A percentile compares a stretch with the other conserved stretches of the same genome.
These are phyloP conservation scores for Eurypyga helias DNA, from an alignment of 2,113 vertebrate species.

Conservation along the genomic window DNA sequence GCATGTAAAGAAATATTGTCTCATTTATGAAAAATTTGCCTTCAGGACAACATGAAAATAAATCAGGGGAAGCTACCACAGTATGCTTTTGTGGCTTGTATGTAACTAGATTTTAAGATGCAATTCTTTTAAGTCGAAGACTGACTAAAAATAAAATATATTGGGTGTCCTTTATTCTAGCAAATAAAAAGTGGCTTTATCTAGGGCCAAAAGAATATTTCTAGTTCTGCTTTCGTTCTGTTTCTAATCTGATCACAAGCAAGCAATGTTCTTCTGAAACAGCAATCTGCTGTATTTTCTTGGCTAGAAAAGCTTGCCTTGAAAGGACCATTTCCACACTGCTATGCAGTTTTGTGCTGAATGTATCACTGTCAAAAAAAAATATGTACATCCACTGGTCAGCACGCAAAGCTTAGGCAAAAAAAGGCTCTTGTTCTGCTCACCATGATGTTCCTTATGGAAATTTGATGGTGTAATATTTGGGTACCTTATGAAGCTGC, in stretches of 20 bases:
- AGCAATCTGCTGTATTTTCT: not conserved
- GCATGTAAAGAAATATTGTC: not conserved
- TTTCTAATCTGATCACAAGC: not conserved
- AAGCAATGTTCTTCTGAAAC: not conserved
- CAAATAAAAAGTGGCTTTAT: not conserved
- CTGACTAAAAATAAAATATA: not conserved
- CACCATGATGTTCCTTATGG: no score
- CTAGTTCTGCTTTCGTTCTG: not conserved
- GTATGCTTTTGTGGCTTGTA: not conserved
- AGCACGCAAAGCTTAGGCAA: not conserved
- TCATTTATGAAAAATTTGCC: conserved; percentile 7
- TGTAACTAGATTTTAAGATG: not conserved
- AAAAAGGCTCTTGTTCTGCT: not conserved
- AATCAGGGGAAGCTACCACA: not conserved
- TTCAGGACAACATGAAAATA: not conserved
- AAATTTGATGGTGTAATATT: not conserved
- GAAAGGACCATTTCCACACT: not conserved
- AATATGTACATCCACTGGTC: not conserved
- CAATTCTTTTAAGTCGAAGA: not conserved
- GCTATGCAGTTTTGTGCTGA: not conserved
- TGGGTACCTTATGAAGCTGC: not conserved
- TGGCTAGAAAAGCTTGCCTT: not conserved
- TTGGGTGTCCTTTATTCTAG: not conserved
- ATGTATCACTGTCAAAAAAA: not conserved
- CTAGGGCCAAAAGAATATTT: not conserved